A percentile compares a stretch with the other conserved stretches of the same genome.
phyloP scores from a whole-genome alignment of 2,113 vertebrate species.

The Nothobranchius furzeri region DNA sequence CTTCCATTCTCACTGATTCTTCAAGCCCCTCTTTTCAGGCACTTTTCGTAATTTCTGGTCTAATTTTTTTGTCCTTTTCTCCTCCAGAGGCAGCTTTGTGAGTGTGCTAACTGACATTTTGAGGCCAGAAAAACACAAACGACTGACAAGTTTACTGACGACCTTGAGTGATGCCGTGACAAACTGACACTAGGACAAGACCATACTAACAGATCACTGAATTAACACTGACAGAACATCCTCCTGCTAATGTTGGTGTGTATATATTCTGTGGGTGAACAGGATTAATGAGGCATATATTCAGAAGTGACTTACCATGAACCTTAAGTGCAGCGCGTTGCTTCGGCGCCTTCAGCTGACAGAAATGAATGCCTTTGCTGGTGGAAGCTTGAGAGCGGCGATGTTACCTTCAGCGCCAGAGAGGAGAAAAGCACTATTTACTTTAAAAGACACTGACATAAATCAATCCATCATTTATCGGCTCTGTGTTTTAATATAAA shows the following conservation, averaged over 20 bases:
- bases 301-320: constrained; percentile 48
- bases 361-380: constrained; percentile 44
- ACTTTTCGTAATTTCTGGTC: constrained; percentile 20
- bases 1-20: constrained; percentile 45
- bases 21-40: constrained; percentile 19
- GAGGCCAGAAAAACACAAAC: constrained; percentile 47
- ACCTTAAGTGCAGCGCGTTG: constrained; percentile 28
- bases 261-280: constrained; percentile 46
- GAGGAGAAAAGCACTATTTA: constrained; percentile 19
- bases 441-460: constrained; percentile 24
- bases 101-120: constrained; percentile 61
- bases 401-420: background rate
- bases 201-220: constrained; percentile 50
- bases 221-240: constrained; percentile 43
- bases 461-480: constrained; percentile 30
- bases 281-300: constrained; percentile 57
- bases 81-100: constrained; percentile 22
- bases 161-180: constrained; percentile 60
- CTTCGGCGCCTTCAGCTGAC: constrained; percentile 27
- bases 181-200: constrained; percentile 57
- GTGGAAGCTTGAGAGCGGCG: constrained; percentile 29
- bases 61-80: background rate
- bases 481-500: background rate
- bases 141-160: constrained; percentile 42
- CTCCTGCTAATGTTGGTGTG: constrained; percentile 19